Conservation (phyloP, 1,140 invertebrate species). For the Drosophila albomicans region DNA sequence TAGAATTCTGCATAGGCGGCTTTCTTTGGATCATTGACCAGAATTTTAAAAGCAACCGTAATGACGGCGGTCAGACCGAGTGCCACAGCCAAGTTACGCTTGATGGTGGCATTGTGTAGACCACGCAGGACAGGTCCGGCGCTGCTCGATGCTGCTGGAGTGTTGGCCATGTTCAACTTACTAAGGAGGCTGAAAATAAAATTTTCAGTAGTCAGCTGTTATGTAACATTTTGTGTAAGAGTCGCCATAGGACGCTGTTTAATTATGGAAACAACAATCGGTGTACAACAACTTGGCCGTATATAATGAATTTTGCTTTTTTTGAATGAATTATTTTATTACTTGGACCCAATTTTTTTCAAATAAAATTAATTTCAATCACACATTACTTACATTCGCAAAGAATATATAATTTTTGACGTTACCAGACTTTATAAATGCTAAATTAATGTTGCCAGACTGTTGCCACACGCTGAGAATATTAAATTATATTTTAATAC, state of each 20-base stretch:
- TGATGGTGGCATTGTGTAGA: conserved; percentile 81
- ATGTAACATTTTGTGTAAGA: conserved; percentile 59
- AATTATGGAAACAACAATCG: background rate
- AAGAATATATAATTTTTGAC: conserved; percentile 34
- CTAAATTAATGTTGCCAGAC: conserved; percentile 11
- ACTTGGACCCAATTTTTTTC: background rate
- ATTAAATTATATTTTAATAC: background rate
- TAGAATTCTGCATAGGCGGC: conserved; percentile 87
- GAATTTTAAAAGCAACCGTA: conserved; percentile 71
- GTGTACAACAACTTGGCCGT: background rate
- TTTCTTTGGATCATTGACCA: conserved; percentile 85
- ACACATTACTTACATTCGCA: conserved; percentile 64
- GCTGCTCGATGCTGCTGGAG: conserved; percentile 71
- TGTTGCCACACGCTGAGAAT: conserved; percentile 4
- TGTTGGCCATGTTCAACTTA: conserved; percentile 64
- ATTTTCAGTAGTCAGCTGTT: conserved; percentile 54
- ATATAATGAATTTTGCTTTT: background rate
- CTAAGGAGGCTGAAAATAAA: conserved; percentile 30
- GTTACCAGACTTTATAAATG: conserved; percentile 22
- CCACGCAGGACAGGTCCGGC: conserved; percentile 80
- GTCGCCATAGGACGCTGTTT: background rate
- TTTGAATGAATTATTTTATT: background rate
- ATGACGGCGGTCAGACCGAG: conserved; percentile 71
- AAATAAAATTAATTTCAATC: background rate
- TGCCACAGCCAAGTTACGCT: conserved; percentile 81